Evolutionary conservation across 2,113 vertebrate genomes (phyloP).

Genomic region (Dipodomys merriami): DNA sequence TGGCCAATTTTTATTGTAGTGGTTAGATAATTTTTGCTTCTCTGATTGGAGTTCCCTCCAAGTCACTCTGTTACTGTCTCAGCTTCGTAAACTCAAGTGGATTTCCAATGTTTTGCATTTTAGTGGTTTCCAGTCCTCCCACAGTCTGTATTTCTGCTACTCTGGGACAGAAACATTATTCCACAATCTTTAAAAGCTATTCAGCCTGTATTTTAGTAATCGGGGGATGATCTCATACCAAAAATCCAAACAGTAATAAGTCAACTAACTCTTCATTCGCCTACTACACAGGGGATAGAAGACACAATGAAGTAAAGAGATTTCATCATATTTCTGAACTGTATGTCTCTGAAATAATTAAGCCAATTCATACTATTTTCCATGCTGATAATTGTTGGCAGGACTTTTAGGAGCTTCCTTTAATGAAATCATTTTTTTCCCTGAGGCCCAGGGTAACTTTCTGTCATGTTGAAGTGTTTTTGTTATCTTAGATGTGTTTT

Average conservation of each 20-base stretch:
- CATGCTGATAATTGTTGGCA: not conserved
- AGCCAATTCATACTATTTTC: not conserved
- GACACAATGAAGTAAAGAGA: not conserved
- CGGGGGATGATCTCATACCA: not conserved
- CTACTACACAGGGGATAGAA: not conserved
- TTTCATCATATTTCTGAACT: not conserved
- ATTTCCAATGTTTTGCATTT: not conserved
- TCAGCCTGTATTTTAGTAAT: not conserved
- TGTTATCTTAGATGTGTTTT: conserved; percentile 36
- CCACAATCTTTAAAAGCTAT: not conserved
- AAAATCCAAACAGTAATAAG: conserved; percentile 15
- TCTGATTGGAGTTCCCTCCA: not conserved
- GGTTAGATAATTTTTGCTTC: not conserved
- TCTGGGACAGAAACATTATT: conserved; percentile 29
- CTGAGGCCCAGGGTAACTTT: not conserved
- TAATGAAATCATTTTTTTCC: conserved; percentile 7
- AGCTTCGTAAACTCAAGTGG: not conserved
- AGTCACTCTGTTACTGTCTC: not conserved
- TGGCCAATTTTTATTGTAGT: conserved; percentile 31
- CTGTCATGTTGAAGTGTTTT: not conserved
- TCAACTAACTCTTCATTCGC: conserved; percentile 15
- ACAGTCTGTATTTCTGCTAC: conserved; percentile 34
- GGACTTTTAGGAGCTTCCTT: not conserved
- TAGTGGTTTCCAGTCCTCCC: not conserved
- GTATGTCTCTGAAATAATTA: not conserved